phyloP scores from a whole-genome alignment of 2,888 invertebrate genomes.

The Pediacus dermestoides region DNA sequence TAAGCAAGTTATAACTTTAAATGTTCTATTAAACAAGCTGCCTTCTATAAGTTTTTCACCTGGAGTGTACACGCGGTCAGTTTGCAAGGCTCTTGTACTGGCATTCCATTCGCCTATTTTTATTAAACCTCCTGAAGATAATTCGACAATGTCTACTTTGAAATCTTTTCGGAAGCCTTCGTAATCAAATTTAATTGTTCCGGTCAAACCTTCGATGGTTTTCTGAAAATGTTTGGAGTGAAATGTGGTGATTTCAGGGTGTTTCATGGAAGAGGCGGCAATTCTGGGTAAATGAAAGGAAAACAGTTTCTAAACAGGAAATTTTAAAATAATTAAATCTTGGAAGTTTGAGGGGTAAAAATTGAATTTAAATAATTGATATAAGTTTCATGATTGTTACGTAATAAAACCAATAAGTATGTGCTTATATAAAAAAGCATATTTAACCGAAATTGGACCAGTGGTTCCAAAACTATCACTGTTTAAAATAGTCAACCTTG shows the following conservation, averaged over 20 bases:
- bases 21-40: slow-evolving; percentile 67
- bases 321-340: neutral
- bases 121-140: slow-evolving; percentile 60
- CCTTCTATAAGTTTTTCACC: slow-evolving; percentile 47
- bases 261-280: too few relatives aligned
- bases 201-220: slow-evolving; percentile 67
- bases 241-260: too few relatives aligned
- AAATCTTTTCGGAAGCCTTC: slow-evolving; percentile 73
- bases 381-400: too few relatives aligned
- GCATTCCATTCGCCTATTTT: slow-evolving; percentile 68
- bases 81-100: slow-evolving; percentile 37
- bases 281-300: too few relatives aligned
- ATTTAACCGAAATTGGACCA: too few relatives aligned
- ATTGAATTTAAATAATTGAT: too few relatives aligned
- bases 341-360: too few relatives aligned
- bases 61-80: slow-evolving; percentile 14
- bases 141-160: slow-evolving; percentile 63
- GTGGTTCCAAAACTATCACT: too few relatives aligned
- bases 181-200: slow-evolving; percentile 72
- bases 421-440: too few relatives aligned
- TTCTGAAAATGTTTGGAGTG: slow-evolving; percentile 55
- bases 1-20: slow-evolving; percentile 69
- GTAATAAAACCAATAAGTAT: too few relatives aligned
- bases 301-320: too few relatives aligned
- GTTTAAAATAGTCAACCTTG: too few relatives aligned